A percentile compares a stretch with the other conserved stretches of the same genome.
Conservation (phyloP, 2,888 invertebrate genomes). For the Eupithecia dodoneata region DNA sequence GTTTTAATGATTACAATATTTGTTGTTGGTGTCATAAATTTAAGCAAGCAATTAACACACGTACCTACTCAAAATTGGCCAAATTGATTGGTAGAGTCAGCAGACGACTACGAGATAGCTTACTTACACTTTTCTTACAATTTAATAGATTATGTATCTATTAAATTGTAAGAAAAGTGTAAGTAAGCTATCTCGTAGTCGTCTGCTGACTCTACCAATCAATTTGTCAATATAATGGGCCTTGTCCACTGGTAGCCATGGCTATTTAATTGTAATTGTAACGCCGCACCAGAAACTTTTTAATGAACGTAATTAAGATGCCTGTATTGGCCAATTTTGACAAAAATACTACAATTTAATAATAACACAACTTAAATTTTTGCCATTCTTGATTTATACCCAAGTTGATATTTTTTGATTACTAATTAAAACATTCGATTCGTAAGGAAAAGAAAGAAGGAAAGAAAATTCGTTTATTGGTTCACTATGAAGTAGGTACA, state of each 20-base stretch:
- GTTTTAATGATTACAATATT: too few species aligned
- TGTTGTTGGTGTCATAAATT: too few species aligned
- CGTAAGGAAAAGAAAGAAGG: background rate
- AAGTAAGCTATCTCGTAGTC: background rate
- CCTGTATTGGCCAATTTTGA: background rate
- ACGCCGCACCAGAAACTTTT: constrained; percentile 4
- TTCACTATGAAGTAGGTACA: too few species aligned
- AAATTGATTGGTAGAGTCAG: too few species aligned
- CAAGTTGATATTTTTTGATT: constrained; percentile 1
- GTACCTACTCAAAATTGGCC: too few species aligned
- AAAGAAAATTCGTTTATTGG: too few species aligned
- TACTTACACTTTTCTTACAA: too few species aligned
- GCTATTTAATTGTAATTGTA: constrained; percentile 1
- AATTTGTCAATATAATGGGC: constrained; percentile 29
- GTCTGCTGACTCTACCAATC: constrained; percentile 26
- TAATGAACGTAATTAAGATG: constrained; percentile 23
- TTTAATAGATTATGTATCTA: too few species aligned
- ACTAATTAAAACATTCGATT: background rate
- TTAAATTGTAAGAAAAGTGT: too few species aligned
- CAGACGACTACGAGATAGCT: too few species aligned
- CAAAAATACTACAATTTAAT: background rate
- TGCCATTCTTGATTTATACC: background rate
- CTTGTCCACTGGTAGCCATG: constrained; percentile 15
- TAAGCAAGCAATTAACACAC: too few species aligned
- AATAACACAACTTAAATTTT: background rate